Conservation (phyloP, 53 echinoderm and acorn worm genomes). For the Astropecten irregularis region DNA sequence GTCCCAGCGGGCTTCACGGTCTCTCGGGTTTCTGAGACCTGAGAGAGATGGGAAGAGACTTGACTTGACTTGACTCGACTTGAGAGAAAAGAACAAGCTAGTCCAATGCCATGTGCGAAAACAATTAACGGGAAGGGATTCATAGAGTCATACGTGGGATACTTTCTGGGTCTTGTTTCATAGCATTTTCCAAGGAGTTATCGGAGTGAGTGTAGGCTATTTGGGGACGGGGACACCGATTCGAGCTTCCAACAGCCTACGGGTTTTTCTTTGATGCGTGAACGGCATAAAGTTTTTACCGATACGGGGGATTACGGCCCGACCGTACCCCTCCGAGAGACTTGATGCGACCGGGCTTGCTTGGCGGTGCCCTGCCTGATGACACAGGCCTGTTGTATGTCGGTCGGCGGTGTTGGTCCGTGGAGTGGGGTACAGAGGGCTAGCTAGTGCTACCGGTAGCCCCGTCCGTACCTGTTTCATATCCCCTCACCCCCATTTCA, state of each 20-base stretch:
- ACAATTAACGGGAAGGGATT: conserved; percentile 27
- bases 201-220: background rate
- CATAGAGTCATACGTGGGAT: conserved; percentile 18
- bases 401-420: background rate
- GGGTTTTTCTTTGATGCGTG: too few relatives aligned
- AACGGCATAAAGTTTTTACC: too few relatives aligned
- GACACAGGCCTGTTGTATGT: background rate
- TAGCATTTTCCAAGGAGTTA: too few relatives aligned
- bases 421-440: too few relatives aligned
- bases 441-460: too few relatives aligned
- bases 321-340: too few relatives aligned
- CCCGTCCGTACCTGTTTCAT: too few relatives aligned
- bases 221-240: conserved; percentile 5
- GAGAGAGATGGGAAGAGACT: too few relatives aligned
- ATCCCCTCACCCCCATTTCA: too few relatives aligned
- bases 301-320: too few relatives aligned
- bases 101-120: conserved; percentile 54
- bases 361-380: conserved; percentile 10
- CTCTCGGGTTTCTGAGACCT: background rate
- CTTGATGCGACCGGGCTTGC: too few relatives aligned
- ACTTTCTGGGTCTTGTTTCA: background rate
- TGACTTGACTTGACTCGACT: too few relatives aligned
- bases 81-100: background rate
- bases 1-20: conserved; percentile 38
- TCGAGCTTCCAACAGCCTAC: background rate